Base-by-base conservation (phyloP, 2,113 vertebrate species). In the Mastomys coucha region DNA sequence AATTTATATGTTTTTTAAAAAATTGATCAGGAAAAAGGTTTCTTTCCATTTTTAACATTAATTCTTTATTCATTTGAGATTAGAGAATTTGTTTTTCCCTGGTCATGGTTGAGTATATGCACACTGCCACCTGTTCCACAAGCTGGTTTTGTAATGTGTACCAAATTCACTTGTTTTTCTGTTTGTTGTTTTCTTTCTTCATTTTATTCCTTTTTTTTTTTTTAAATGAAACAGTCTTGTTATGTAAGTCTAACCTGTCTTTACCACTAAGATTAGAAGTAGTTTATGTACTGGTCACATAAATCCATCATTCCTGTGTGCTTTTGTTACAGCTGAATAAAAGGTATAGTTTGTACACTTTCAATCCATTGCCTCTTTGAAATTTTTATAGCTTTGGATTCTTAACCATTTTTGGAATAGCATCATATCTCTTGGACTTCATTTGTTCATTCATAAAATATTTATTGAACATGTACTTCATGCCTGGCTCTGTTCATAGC, bases 321-420 rank as follows among this genome's bases (percentile, higher is more conserved):
- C 58, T 93, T 96, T 97, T 87, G 70, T 88, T 93, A 95, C 76
- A 42, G 10, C 33, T 63, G 58, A 88, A 88, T 91, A 89, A 96
- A 93, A 95, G 10, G 2, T 90, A 26, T 77, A 22, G 93, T 89
- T 94, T 78, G 17, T 85, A 67, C 16, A 85, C 60, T 67, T 28
- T 60, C 16, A 85, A 49, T 81, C 85, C 28, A 65, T 91, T 91
- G 73, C 81, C 84, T 42, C 58, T 65, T 42, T 65, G 42, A 65
- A 7, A 65, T 60, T 67, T 75, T 8, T 67, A 90, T 53, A 69
- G 45, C 45, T 63, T 92, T 60, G 60, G 17, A 93, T 73, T 78
- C 73, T 88, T 87, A 56, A 60, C 28, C 77, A 2, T 92, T 95
- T 80, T 67, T 84, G n/a, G 96, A 56, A 87, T 28, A 85, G 16